A percentile compares a stretch with the other conserved stretches of the same genome.
Conservation (phyloP, 2,797 vertebrate species). For the Megaceryle alcyon region DNA sequence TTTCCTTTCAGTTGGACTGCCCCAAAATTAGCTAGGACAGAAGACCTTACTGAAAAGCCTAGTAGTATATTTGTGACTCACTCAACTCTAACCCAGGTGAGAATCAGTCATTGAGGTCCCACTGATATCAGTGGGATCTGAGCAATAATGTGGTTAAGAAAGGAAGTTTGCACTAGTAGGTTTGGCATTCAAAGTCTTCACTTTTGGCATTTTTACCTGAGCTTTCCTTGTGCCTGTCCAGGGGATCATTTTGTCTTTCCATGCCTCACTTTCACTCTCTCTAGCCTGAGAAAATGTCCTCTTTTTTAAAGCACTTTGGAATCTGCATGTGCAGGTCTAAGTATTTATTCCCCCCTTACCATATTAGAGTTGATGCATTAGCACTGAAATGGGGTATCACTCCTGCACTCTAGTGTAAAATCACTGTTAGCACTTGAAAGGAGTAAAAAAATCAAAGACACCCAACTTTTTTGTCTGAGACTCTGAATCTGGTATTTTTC, state of each 20-base stretch:
- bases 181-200: background rate
- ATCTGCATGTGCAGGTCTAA: background rate
- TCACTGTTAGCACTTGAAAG: background rate
- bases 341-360: background rate
- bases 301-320: background rate
- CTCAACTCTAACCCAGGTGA: background rate
- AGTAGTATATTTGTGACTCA: background rate
- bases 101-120: background rate
- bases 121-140: background rate
- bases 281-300: background rate
- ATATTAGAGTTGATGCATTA: fast-evolving
- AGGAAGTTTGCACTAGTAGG: background rate
- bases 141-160: background rate
- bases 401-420: background rate
- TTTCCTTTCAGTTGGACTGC: background rate
- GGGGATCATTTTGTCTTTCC: background rate
- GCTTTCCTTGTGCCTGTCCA: background rate
- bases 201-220: background rate
- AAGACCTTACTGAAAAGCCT: background rate
- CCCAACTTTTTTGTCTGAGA: background rate
- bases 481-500: background rate
- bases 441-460: background rate
- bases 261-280: background rate
- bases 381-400: fast-evolving
- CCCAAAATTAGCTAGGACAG: background rate